Conservation (phyloP, 2,888 invertebrate species). For the Bombyx huttoni region DNA sequence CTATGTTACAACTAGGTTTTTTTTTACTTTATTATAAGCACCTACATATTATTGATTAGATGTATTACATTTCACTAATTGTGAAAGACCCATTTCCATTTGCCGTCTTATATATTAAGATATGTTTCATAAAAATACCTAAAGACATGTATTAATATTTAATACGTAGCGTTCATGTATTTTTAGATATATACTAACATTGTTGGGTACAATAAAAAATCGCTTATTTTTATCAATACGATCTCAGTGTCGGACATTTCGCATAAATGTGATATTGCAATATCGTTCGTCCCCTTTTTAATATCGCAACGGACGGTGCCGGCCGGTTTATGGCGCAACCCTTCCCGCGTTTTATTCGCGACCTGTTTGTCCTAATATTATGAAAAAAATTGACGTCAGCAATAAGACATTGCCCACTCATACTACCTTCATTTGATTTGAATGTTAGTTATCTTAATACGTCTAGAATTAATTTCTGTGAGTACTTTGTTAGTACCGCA, state of each 20-base stretch:
- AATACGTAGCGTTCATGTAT: conserved; percentile 14
- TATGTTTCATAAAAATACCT: no score
- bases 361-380: conserved; percentile 72
- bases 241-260: conserved; percentile 71
- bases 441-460: not conserved
- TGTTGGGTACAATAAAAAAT: conserved; percentile 65
- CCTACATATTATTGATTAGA: no score
- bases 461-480: no score
- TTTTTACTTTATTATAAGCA: no score
- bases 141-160: no score
- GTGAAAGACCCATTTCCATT: no score
- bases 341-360: conserved; percentile 70
- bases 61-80: no score
- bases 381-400: conserved; percentile 67
- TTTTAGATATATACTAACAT: conserved; percentile 30
- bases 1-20: no score
- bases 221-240: conserved; percentile 73
- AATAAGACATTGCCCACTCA: conserved; percentile 27
- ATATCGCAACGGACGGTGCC: conserved; percentile 67
- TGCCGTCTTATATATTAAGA: no score
- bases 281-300: conserved; percentile 72
- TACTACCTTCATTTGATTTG: not conserved
- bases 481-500: no score
- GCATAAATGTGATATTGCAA: conserved; percentile 73
- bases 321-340: conserved; percentile 70